Evolutionary conservation across 2,113 vertebrate species (phyloP).

Genomic region (Eudyptes chrysolophus): DNA sequence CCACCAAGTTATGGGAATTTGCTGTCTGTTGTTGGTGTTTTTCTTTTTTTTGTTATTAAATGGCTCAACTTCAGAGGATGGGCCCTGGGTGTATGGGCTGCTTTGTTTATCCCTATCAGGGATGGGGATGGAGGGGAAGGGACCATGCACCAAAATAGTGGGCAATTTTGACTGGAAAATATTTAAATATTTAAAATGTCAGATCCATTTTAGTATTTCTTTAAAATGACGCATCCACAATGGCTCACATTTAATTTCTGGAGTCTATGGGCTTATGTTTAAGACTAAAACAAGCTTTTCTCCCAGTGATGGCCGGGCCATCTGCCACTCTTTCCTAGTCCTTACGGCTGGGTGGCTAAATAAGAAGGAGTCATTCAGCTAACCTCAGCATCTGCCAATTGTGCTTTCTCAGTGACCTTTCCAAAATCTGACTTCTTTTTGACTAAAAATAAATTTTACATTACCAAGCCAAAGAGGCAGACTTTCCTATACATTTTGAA

Average conservation of each 20-base stretch:
- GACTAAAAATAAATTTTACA: not conserved
- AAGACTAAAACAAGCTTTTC: not conserved
- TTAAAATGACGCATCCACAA: not conserved
- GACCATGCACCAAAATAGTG: not conserved
- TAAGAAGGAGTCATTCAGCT: not conserved
- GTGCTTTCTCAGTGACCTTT: slow-evolving; percentile 1
- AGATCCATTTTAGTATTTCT: not conserved
- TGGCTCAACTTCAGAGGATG: not conserved
- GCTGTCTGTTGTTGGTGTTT: not conserved
- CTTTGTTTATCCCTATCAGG: not conserved
- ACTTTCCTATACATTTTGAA: not conserved
- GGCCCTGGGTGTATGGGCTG: not conserved
- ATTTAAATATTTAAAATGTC: not conserved
- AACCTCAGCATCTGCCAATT: not conserved
- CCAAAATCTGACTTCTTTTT: not conserved
- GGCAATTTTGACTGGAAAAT: not conserved
- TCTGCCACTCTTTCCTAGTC: not conserved
- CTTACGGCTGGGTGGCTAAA: not conserved
- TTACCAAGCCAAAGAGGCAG: not conserved
- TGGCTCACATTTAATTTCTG: not conserved
- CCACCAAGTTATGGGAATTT: not conserved
- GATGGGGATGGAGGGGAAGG: not conserved
- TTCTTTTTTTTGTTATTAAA: not conserved
- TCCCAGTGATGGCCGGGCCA: not conserved
- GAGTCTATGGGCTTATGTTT: not conserved